Base-by-base conservation (phyloP, 2,797 vertebrate species). In the Anisognathus igniventris region DNA sequence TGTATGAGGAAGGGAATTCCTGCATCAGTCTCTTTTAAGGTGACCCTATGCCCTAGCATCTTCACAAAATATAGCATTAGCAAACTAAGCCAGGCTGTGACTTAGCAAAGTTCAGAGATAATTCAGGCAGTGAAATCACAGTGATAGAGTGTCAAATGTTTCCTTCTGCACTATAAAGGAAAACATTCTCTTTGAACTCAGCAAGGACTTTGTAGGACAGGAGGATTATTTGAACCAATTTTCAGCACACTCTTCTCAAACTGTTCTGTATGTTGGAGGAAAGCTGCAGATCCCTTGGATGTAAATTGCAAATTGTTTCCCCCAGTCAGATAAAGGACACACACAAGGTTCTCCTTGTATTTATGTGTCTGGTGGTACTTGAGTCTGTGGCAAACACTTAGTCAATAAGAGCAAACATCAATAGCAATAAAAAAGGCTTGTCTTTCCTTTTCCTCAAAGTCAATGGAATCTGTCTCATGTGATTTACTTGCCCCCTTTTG, bases 371-470 rank as follows among this genome's bases (percentile, higher is more conserved):
- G 76, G 76, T 72, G 70, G 61, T 92, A 95, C 86, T 90, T 88
- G 82, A 93, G 71, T 92, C 67, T 0, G 1, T 95, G 84, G 91
- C 91, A 96, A 97, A 95, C 96, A 94, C 92, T 97, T 95, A 92
- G 97, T 93, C 96, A 95, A 92, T 96, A 96, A 93, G 90, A 96
- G 94, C 90, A 96, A 96, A 95, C 84, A 96, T 96, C 96, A 95
- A 96, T 95, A 97, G 94, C 79, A 97, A 96, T 97, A 97, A 97
- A 96, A 97, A 89, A 97, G 80, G 15, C 78, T 92, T 97, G 94
- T 92, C 96, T 96, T 96, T 93, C 68, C 57, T 92, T 91, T 68
- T 75, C 75, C 87, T 95, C 89, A 95, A 96, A 96, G 96, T 96
- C 96, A 95, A 97, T 96, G 95, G 87, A 91, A 92, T 91, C 95